These are phyloP conservation scores for Steatocranus sp. DNA, from an alignment of 2,797 vertebrate genomes.

Conservation along the genomic window DNA sequence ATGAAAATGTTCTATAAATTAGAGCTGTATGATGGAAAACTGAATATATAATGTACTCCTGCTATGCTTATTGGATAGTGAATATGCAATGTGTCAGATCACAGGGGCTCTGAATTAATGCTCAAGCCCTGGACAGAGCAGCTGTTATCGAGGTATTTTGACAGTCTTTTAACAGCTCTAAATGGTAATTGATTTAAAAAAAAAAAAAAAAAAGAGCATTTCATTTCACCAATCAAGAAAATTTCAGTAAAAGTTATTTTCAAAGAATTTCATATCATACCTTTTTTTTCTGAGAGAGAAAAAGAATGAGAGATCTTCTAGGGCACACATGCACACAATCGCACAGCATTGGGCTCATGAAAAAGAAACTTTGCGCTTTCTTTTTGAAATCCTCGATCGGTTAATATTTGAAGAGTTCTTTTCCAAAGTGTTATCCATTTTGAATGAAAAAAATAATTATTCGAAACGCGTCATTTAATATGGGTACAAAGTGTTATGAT, in stretches of 20 bases:
- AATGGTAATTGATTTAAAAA: conserved; percentile 36
- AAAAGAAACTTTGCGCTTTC: not conserved
- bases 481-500: not conserved
- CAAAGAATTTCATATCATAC: not conserved
- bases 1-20: conserved; percentile 64
- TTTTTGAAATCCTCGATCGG: conserved; percentile 1
- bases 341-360: conserved; percentile 3
- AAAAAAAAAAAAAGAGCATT: conserved; percentile 38
- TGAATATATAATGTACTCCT: conserved; percentile 42
- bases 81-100: conserved; percentile 40
- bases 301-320: not conserved
- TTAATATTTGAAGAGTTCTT: conserved; percentile 28
- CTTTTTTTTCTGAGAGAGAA: not conserved
- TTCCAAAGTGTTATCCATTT: conserved; percentile 9
- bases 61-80: conserved; percentile 37
- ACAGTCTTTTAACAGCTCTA: conserved; percentile 3
- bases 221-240: not conserved
- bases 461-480: not conserved
- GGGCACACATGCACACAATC: not conserved
- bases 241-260: not conserved
- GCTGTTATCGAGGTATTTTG: not conserved
- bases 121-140: not conserved
- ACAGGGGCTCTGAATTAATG: not conserved
- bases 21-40: conserved; percentile 50
- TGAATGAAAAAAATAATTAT: conserved; percentile 21